A percentile compares a stretch with the other conserved stretches of the same genome.
phyloP scores from a whole-genome alignment of 2,113 vertebrate genomes.

The Mionectes macconnelli region DNA sequence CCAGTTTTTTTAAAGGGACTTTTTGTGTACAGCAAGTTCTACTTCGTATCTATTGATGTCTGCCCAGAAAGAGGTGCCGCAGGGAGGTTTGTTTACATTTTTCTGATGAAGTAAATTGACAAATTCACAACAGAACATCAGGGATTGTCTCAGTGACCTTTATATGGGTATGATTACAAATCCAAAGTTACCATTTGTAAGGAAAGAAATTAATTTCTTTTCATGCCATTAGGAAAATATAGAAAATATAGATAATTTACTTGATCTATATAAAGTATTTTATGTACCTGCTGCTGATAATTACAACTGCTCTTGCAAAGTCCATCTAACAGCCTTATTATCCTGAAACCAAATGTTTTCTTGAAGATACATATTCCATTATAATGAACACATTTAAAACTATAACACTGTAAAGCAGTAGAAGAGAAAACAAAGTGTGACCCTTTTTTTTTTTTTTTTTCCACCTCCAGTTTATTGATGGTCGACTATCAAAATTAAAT shows the following conservation, averaged over 20 bases:
- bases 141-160: not conserved
- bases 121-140: not conserved
- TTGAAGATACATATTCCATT: not conserved
- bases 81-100: not conserved
- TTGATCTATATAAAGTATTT: not conserved
- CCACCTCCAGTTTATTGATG: slow-evolving; percentile 90
- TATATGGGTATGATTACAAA: not conserved
- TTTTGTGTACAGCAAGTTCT: not conserved
- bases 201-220: not conserved
- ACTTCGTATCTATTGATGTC: not conserved
- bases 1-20: not conserved
- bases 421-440: not conserved
- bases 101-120: not conserved
- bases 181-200: not conserved
- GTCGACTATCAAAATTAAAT: slow-evolving; percentile 94
- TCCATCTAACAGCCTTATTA: not conserved
- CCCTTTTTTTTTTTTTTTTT: slow-evolving; percentile 2
- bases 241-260: not conserved
- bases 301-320: not conserved
- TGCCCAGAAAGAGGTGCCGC: not conserved
- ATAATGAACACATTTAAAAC: not conserved
- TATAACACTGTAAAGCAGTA: not conserved
- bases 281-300: not conserved
- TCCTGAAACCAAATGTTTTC: not conserved
- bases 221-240: not conserved